Percentiles rank a stretch among this genome's conserved stretches.
Conservation (phyloP, 2,113 vertebrate species). For the Himantopus leucocephalus region DNA sequence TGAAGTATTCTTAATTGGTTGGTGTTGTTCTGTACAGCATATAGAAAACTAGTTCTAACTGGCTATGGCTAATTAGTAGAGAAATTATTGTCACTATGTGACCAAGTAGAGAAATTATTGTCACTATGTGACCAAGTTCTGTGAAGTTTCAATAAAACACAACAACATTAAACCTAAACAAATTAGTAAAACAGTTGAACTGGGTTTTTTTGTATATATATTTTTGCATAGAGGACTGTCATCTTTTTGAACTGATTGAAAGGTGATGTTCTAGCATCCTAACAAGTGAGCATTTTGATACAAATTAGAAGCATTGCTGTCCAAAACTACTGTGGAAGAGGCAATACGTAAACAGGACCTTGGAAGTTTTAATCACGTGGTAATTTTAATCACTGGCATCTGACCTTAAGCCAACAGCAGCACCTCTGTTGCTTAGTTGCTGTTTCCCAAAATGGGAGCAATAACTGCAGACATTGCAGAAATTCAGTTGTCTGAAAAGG, state of each 20-base stretch:
- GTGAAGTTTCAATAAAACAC: not conserved
- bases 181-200: not conserved
- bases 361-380: not conserved
- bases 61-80: not conserved
- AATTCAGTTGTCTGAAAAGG: not conserved
- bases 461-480: not conserved
- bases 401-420: not conserved
- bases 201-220: not conserved
- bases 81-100: not conserved
- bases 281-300: not conserved
- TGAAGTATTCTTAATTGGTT: not conserved
- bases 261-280: not conserved
- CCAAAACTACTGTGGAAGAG: not conserved
- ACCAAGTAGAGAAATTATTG: not conserved
- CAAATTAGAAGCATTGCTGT: not conserved
- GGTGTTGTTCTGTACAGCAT: not conserved
- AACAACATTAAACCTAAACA: not conserved
- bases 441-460: not conserved
- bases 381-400: not conserved
- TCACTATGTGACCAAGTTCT: not conserved
- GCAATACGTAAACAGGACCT: not conserved
- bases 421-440: not conserved
- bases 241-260: not conserved
- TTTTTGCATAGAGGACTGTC: not conserved
- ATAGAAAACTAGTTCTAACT: not conserved